These are phyloP conservation scores for Sesamia inferens DNA, from an alignment of 2,888 invertebrate species.

Conservation along the genomic window DNA sequence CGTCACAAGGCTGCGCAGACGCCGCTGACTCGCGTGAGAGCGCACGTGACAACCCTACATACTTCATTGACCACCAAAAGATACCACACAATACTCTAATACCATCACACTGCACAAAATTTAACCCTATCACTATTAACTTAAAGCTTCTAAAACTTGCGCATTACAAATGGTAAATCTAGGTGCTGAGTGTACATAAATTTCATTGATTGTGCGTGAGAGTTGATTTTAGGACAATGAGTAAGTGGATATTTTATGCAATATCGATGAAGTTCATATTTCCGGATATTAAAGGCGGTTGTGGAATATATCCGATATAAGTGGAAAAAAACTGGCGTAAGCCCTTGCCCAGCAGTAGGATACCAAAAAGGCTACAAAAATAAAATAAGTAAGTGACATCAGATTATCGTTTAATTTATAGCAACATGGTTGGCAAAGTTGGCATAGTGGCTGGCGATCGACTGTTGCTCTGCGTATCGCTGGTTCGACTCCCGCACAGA, in stretches of 20 bases:
- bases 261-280: not conserved
- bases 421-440: too few relatives aligned
- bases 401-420: not conserved
- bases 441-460: too few relatives aligned
- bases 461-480: too few relatives aligned
- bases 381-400: not conserved
- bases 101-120: not conserved
- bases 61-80: conserved; percentile 64
- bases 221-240: not conserved
- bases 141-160: not conserved
- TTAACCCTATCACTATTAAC: not conserved
- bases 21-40: conserved; percentile 51
- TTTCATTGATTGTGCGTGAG: conserved; percentile 18
- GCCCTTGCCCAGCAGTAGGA: too few relatives aligned
- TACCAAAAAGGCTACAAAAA: too few relatives aligned
- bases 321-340: too few relatives aligned
- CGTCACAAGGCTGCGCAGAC: conserved; percentile 40
- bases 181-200: not conserved
- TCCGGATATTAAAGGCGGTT: not conserved
- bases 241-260: not conserved
- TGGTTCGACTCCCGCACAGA: too few relatives aligned
- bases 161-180: not conserved
- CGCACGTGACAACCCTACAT: conserved; percentile 42
- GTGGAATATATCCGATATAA: not conserved
- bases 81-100: not conserved